A percentile compares a stretch with the other conserved stretches of the same genome.
These are phyloP conservation scores for Canis aureus DNA, from an alignment of 2,113 vertebrate species.

Conservation along the genomic window DNA sequence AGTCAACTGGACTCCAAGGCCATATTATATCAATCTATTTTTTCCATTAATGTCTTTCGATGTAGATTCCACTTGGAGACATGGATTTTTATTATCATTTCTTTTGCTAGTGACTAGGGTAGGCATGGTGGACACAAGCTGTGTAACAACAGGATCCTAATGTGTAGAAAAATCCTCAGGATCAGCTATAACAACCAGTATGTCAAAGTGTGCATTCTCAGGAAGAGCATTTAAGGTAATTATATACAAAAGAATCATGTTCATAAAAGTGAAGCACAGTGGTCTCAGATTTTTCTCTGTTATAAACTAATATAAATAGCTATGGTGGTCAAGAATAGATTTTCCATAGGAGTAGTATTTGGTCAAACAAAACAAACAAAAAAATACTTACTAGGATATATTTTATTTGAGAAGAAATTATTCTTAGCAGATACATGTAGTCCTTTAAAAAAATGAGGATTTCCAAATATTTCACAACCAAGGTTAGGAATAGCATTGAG, in stretches of 20 bases:
- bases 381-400: not conserved
- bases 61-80: not conserved
- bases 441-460: not conserved
- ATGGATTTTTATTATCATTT: not conserved
- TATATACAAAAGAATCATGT: not conserved
- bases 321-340: too few relatives aligned
- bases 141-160: not conserved
- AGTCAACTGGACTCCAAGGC: not conserved
- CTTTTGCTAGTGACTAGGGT: not conserved
- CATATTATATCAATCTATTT: not conserved
- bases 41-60: not conserved
- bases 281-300: not conserved
- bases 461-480: not conserved
- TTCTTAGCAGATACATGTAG: not conserved
- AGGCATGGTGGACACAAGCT: not conserved
- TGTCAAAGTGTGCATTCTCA: not conserved
- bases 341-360: not conserved
- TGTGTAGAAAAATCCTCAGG: too few relatives aligned
- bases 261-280: not conserved
- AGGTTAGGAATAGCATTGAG: not conserved
- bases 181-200: not conserved
- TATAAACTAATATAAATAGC: not conserved
- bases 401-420: not conserved
- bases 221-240: not conserved
- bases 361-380: not conserved